Conservation (phyloP, 2,797 vertebrate genomes). For the Acipenser oxyrinchus region DNA sequence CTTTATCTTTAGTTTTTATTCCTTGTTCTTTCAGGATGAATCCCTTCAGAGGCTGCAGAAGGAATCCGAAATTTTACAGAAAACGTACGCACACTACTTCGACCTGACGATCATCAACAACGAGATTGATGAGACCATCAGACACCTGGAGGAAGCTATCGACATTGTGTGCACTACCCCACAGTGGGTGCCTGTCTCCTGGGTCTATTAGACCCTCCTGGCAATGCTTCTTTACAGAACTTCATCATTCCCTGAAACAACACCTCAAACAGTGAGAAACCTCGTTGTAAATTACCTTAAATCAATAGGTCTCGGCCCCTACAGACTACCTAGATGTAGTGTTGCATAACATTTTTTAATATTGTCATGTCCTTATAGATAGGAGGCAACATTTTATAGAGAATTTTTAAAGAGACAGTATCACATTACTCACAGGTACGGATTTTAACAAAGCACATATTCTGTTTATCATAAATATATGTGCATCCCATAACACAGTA, state of each 20-base stretch:
- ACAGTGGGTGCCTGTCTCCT: conserved; percentile 97
- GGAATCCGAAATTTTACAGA: conserved; percentile 95
- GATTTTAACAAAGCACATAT: background rate
- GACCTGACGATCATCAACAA: conserved; percentile 99
- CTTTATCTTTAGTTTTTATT: too few relatives aligned
- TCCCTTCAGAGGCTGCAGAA: conserved; percentile 97
- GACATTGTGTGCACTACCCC: conserved; percentile 87
- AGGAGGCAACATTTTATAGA: conserved; percentile 76
- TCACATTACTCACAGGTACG: conserved; percentile 54
- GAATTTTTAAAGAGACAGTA: conserved; percentile 96
- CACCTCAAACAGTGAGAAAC: conserved; percentile 66
- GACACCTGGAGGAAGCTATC: conserved; percentile 93
- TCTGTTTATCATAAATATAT: too few relatives aligned
- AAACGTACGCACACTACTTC: conserved; percentile 96
- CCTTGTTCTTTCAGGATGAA: conserved; percentile 68
- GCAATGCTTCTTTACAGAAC: conserved; percentile 38
- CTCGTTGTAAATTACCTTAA: conserved; percentile 65
- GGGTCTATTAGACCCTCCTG: conserved; percentile 80
- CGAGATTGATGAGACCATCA: conserved; percentile 96
- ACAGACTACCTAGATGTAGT: conserved; percentile 85
- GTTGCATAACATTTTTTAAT: conserved; percentile 87
- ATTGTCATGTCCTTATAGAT: conserved; percentile 93
- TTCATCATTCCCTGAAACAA: conserved; percentile 55
- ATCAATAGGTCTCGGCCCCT: conserved; percentile 69
- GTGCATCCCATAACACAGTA: too few relatives aligned